phyloP scores from a whole-genome alignment of 92 coral and sea anemone species.

The Meandrina meandrites region DNA sequence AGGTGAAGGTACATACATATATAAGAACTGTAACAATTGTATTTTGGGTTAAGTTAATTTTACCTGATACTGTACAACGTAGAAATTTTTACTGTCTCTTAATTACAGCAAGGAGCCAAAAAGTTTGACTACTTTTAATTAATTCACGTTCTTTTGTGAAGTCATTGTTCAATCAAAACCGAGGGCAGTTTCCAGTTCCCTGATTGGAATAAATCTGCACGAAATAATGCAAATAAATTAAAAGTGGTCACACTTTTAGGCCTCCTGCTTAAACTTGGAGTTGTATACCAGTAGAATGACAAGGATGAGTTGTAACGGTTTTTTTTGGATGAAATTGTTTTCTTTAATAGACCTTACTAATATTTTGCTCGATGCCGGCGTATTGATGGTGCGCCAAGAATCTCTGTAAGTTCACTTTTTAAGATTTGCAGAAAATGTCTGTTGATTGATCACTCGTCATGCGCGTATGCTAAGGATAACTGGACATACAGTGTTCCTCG shows the following conservation, averaged over 20 bases:
- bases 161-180: too few relatives aligned
- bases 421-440: background rate
- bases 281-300: too few relatives aligned
- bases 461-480: background rate
- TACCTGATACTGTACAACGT: background rate
- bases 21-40: background rate
- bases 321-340: background rate
- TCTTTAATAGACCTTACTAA: background rate
- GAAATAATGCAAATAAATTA: too few relatives aligned
- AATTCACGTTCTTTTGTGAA: too few relatives aligned
- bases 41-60: background rate
- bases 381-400: background rate
- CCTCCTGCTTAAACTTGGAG: too few relatives aligned
- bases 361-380: background rate
- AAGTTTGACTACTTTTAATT: too few relatives aligned
- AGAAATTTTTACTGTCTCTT: too few relatives aligned
- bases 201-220: too few relatives aligned
- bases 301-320: too few relatives aligned
- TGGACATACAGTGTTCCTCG: background rate
- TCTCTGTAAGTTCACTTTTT: background rate
- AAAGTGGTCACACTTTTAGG: too few relatives aligned
- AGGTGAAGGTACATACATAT: slow-evolving; percentile 41
- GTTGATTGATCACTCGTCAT: background rate
- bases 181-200: too few relatives aligned
- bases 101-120: too few relatives aligned